Evolutionary conservation across 2,797 vertebrate species (phyloP).

Genomic region (Eidolon dupreanum): DNA sequence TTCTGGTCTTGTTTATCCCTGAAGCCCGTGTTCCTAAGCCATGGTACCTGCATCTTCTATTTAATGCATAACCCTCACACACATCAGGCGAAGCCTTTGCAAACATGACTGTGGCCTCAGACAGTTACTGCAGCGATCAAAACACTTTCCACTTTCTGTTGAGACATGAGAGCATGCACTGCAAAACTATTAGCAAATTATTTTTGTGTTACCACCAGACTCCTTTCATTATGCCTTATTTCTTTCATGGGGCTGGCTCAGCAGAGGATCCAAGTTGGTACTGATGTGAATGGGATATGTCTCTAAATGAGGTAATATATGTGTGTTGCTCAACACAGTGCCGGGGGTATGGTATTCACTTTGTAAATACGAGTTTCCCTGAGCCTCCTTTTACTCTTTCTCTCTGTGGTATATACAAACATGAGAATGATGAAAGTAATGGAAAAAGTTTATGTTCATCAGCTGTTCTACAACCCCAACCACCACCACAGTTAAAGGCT

Average conservation of each 20-base stretch:
- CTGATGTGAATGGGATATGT: background rate
- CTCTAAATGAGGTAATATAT: background rate
- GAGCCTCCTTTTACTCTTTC: background rate
- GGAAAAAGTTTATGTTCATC: accelerated
- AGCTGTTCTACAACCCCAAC: background rate
- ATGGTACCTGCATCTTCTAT: accelerated
- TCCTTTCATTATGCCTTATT: background rate
- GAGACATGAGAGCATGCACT: background rate
- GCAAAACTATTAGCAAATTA: background rate
- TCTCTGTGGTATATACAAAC: background rate
- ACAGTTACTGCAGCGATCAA: background rate
- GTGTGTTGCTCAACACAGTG: background rate
- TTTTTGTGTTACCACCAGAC: background rate
- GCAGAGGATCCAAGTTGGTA: background rate
- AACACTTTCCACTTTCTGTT: background rate
- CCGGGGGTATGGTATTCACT: accelerated
- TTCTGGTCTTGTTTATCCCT: background rate
- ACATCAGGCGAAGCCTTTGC: background rate
- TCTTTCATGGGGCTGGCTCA: background rate
- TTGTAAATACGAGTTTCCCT: background rate
- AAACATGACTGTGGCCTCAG: background rate
- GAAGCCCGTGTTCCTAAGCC: background rate
- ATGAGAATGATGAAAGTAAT: background rate
- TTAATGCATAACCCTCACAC: no score
- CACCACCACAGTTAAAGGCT: accelerated